These are phyloP conservation scores for Lithosia quadra DNA, from an alignment of 2,888 invertebrate genomes.

Conservation along the genomic window DNA sequence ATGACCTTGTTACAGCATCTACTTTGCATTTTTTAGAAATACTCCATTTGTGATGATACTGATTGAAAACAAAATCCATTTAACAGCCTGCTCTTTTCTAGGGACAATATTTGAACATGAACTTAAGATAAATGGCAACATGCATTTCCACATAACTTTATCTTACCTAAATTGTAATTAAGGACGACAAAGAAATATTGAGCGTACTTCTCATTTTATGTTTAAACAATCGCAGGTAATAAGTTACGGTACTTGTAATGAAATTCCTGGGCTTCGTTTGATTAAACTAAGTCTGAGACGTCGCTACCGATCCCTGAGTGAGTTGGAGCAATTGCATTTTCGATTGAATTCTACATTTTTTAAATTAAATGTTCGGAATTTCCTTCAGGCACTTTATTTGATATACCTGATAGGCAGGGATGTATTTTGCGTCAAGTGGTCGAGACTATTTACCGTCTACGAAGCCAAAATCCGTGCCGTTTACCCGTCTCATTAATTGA, in stretches of 20 bases:
- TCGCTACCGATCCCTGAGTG: conserved; percentile 38
- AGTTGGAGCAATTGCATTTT: conserved; percentile 47
- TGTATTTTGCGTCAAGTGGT: background rate
- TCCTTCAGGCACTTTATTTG: background rate
- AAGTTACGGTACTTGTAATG: conserved; percentile 59
- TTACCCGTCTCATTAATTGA: too few relatives aligned
- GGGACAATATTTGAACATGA: too few relatives aligned
- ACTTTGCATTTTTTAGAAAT: background rate
- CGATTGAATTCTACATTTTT: conserved; percentile 40
- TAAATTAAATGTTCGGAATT: conserved; percentile 17
- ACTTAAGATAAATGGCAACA: conserved; percentile 16
- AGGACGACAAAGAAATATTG: conserved; percentile 1
- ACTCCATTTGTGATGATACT: background rate
- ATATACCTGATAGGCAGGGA: background rate
- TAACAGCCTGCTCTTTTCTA: too few relatives aligned
- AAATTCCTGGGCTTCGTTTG: conserved; percentile 65
- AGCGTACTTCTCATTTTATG: conserved; percentile 28
- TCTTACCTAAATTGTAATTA: background rate
- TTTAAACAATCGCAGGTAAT: conserved; percentile 60
- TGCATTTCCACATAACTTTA: background rate
- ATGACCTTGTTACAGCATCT: too few relatives aligned
- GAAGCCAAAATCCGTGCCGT: too few relatives aligned
- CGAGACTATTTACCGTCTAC: too few relatives aligned
- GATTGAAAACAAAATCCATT: background rate
- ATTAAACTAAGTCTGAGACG: conserved; percentile 60